A percentile compares a stretch with the other conserved stretches of the same genome.
phyloP scores from a whole-genome alignment of 2,888 invertebrate genomes.

The Diadegma fenestrale region DNA sequence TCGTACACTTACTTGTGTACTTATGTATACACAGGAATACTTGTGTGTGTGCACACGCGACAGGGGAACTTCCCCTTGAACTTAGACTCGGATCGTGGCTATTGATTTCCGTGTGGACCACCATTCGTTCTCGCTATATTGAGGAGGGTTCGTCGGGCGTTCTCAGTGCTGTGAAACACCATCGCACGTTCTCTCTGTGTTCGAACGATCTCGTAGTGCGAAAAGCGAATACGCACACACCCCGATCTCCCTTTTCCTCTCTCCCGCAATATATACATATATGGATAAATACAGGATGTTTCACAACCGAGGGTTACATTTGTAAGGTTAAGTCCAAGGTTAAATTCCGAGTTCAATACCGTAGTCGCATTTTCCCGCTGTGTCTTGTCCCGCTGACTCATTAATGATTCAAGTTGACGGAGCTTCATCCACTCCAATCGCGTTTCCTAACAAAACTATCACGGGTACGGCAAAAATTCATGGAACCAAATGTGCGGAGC shows the following conservation, averaged over 20 bases:
- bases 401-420: not conserved
- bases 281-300: constrained; percentile 1
- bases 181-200: constrained; percentile 16
- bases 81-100: constrained; percentile 68
- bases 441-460: not conserved
- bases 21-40: not conserved
- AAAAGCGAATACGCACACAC: constrained; percentile 4
- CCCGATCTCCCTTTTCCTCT: not conserved
- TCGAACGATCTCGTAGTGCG: constrained; percentile 33
- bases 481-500: not conserved
- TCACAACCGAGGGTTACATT: not conserved
- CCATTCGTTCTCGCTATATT: constrained; percentile 55
- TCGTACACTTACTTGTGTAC: not conserved
- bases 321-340: not conserved
- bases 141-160: constrained; percentile 51
- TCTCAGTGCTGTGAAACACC: constrained; percentile 46
- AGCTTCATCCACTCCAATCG: not conserved
- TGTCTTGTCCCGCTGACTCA: not conserved
- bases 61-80: constrained; percentile 63
- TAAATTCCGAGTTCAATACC: not conserved
- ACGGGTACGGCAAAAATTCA: not conserved
- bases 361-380: not conserved
- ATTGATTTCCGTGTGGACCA: constrained; percentile 74
- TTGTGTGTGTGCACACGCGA: not conserved
- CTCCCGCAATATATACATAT: not conserved